Conservation (phyloP, 2,888 invertebrate species). For the Callyntrura sp. region DNA sequence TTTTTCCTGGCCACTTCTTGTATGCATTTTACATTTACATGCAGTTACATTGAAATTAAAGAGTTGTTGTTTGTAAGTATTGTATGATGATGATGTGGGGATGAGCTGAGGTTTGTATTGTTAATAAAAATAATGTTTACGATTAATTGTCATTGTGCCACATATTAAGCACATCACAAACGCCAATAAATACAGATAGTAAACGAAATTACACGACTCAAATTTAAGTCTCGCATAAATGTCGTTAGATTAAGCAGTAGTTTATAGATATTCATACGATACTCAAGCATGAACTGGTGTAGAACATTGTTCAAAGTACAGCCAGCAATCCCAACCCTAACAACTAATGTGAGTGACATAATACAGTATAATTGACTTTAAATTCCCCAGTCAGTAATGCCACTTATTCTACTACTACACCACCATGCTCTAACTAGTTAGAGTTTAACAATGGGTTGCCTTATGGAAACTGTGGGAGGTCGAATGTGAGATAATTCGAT, state of each 20-base stretch:
- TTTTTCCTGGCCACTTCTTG: background rate
- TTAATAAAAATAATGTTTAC: slow-evolving; percentile 32
- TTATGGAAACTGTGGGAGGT: slow-evolving; percentile 74
- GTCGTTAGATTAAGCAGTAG: background rate
- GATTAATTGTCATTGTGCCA: slow-evolving; percentile 62
- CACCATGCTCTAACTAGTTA: background rate
- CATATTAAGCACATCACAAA: slow-evolving; percentile 42
- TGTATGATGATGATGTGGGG: background rate
- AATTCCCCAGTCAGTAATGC: background rate
- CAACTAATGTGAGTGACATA: slow-evolving; percentile 1
- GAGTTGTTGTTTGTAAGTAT: background rate
- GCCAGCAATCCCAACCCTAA: background rate
- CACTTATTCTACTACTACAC: background rate
- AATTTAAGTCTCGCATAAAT: background rate
- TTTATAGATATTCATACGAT: background rate
- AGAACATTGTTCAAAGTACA: background rate
- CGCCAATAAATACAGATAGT: slow-evolving; percentile 17
- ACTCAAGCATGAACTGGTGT: too few relatives aligned
- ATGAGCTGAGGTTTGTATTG: background rate
- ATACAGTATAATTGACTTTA: slow-evolving; percentile 27
- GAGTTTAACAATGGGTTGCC: slow-evolving; percentile 10
- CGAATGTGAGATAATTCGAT: slow-evolving; percentile 74
- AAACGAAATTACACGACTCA: background rate
- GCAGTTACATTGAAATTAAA: too few relatives aligned
- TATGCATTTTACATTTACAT: background rate